These are phyloP conservation scores for Hephaestus fuliginosus DNA, from an alignment of 2,797 vertebrate species.

Conservation along the genomic window DNA sequence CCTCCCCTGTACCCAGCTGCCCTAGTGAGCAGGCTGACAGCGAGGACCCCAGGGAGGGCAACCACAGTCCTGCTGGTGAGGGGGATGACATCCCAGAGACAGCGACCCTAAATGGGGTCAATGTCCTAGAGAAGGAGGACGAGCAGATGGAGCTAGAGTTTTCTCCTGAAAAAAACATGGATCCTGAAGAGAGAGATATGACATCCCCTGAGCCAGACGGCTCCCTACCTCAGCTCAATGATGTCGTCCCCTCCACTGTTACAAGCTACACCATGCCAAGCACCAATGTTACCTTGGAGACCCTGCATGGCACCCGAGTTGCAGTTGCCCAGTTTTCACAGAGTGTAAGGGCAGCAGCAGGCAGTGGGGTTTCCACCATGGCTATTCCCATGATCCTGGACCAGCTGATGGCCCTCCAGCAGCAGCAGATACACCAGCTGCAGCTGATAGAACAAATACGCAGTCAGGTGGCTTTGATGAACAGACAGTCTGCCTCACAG, in stretches of 20 bases:
- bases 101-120: conserved; percentile 75
- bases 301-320: conserved; percentile 97
- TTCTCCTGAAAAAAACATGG: conserved; percentile 86
- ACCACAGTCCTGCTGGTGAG: conserved; percentile 82
- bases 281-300: conserved; percentile 99
- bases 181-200: conserved; percentile 86
- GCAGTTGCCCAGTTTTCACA: conserved; percentile 99
- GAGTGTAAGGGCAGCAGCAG: conserved; percentile 83
- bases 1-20: conserved; percentile 92
- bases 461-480: conserved; percentile 97
- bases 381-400: conserved; percentile 98
- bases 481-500: conserved; percentile 89
- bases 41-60: conserved; percentile 89
- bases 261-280: conserved; percentile 93
- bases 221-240: conserved; percentile 91
- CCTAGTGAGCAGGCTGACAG: conserved; percentile 93
- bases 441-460: conserved; percentile 99
- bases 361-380: conserved; percentile 88
- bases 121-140: conserved; percentile 87
- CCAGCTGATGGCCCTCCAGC: conserved; percentile 98
- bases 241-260: conserved; percentile 85
- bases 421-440: conserved; percentile 98
- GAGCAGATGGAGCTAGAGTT: conserved; percentile 96
- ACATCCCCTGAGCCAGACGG: conserved; percentile 86
- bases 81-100: conserved; percentile 89